Evolutionary conservation across 2,797 vertebrate genomes (phyloP).

Genomic region (Cynodonichthys magdalenae): DNA sequence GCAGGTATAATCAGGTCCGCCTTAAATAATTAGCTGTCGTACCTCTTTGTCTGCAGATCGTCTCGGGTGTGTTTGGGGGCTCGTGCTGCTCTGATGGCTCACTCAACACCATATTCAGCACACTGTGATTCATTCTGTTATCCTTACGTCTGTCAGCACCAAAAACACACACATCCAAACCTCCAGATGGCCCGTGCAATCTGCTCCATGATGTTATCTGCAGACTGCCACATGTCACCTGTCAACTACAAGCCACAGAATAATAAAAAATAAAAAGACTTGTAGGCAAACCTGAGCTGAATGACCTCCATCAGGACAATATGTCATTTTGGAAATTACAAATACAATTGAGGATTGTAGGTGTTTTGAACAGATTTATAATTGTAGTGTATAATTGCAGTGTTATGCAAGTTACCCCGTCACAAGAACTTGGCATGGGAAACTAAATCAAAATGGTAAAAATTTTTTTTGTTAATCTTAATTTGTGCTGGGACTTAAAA

Average conservation of each 20-base stretch:
- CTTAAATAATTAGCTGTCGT: slow-evolving; percentile 4
- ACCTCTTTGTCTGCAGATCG: background rate
- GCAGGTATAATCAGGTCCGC: background rate
- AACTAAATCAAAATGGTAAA: too few relatives aligned
- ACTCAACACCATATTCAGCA: slow-evolving; percentile 48
- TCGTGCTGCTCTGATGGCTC: slow-evolving; percentile 45
- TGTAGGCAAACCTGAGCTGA: slow-evolving; percentile 5
- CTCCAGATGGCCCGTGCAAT: slow-evolving; percentile 89
- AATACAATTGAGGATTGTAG: background rate
- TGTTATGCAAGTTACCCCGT: too few relatives aligned
- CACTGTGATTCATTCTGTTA: slow-evolving; percentile 54
- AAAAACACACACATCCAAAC: slow-evolving; percentile 71
- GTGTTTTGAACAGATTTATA: slow-evolving; percentile 5
- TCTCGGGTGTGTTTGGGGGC: slow-evolving; percentile 9
- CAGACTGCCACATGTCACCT: slow-evolving; percentile 78
- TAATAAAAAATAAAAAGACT: slow-evolving; percentile 6
- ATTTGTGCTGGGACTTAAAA: too few relatives aligned
- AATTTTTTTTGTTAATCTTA: too few relatives aligned
- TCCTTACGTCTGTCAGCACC: slow-evolving; percentile 57
- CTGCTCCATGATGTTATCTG: slow-evolving; percentile 80
- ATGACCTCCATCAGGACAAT: background rate
- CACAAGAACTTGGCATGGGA: too few relatives aligned
- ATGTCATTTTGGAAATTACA: background rate
- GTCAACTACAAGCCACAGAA: slow-evolving; percentile 37
- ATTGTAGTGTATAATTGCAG: too few relatives aligned